Evolutionary conservation across 2,113 vertebrate species (phyloP).

Genomic region (Equus przewalskii): DNA sequence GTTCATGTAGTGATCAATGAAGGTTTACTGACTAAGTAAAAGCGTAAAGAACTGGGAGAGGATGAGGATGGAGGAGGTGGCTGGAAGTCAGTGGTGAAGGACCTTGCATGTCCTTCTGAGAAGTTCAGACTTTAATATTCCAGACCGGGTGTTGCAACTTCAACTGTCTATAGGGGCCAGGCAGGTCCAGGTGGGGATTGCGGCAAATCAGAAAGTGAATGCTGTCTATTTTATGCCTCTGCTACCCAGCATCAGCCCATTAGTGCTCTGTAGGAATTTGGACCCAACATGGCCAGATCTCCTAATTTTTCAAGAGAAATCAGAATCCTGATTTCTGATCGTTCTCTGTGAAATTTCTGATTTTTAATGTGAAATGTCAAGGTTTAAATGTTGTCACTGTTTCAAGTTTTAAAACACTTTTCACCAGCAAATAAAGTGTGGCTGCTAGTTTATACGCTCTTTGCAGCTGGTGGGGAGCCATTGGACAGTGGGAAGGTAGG

Average conservation of each 20-base stretch:
- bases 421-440: background rate
- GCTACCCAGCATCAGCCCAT: background rate
- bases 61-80: background rate
- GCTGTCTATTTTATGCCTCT: too few species aligned
- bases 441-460: background rate
- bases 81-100: background rate
- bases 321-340: background rate
- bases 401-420: conserved; percentile 12
- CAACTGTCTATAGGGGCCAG: background rate
- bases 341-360: background rate
- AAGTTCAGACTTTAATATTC: background rate
- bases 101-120: background rate
- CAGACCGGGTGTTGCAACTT: background rate
- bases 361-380: background rate
- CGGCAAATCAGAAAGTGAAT: background rate
- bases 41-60: background rate
- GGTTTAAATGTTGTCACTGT: background rate
- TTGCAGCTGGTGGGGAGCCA: background rate
- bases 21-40: background rate
- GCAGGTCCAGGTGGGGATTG: background rate
- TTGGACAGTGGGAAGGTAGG: background rate
- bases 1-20: background rate
- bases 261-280: background rate
- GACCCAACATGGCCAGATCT: background rate
- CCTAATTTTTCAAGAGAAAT: conserved; percentile 6